A percentile compares a stretch with the other conserved stretches of the same genome.
Evolutionary conservation across 1,140 invertebrate species (phyloP).

Genomic region (Zaprionus africanus): DNA sequence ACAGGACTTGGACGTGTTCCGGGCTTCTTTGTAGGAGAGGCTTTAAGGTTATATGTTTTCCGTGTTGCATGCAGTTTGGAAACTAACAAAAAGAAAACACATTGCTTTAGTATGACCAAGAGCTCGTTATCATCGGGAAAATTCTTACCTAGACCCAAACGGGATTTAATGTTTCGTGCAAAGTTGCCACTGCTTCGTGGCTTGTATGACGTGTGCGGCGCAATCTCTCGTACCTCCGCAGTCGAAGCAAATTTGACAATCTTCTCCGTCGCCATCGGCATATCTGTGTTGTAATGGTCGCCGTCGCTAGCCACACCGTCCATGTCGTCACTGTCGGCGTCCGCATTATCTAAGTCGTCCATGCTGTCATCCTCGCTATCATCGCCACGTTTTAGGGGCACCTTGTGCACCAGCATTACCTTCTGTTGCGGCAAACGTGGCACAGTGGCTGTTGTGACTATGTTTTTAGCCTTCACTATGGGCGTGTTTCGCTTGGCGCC

Average conservation of each 20-base stretch:
- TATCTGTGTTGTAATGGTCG: slow-evolving; percentile 40
- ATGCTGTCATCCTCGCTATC: slow-evolving; percentile 70
- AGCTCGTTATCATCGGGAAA: background rate
- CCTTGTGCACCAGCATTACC: slow-evolving; percentile 81
- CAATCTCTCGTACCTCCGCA: slow-evolving; percentile 82
- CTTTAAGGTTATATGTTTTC: slow-evolving; percentile 77
- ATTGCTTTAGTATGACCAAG: background rate
- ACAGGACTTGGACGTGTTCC: slow-evolving; percentile 58
- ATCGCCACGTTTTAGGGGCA: slow-evolving; percentile 71
- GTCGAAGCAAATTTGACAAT: slow-evolving; percentile 81
- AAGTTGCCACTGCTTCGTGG: slow-evolving; percentile 53
- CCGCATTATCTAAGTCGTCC: slow-evolving; percentile 46
- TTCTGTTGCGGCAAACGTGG: slow-evolving; percentile 65
- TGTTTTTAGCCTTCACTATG: slow-evolving; percentile 74
- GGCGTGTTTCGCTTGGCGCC: slow-evolving; percentile 54
- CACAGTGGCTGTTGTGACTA: slow-evolving; percentile 25
- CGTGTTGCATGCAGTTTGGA: slow-evolving; percentile 72
- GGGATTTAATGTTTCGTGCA: slow-evolving; percentile 68
- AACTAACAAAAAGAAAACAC: slow-evolving; percentile 32
- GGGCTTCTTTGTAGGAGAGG: slow-evolving; percentile 55
- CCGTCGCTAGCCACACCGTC: slow-evolving; percentile 41
- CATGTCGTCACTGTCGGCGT: slow-evolving; percentile 36
- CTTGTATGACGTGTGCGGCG: slow-evolving; percentile 52
- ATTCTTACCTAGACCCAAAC: slow-evolving; percentile 70
- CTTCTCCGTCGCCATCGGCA: slow-evolving; percentile 61